A percentile compares a stretch with the other conserved stretches of the same genome.
Evolutionary conservation across 2,797 vertebrate species (phyloP).

Genomic region (Pampus argenteus): DNA sequence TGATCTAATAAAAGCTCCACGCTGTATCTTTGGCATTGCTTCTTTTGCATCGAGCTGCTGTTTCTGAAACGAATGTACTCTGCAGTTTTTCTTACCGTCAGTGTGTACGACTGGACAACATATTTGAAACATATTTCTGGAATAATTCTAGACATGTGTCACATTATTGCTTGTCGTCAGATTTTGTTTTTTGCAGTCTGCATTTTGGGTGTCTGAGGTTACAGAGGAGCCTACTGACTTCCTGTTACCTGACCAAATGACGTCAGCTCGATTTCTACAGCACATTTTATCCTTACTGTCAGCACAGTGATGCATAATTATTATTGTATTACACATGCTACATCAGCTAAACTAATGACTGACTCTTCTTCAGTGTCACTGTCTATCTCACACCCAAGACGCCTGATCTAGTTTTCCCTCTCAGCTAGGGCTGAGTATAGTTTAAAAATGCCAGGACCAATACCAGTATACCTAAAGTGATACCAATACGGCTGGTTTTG

Average conservation of each 20-base stretch:
- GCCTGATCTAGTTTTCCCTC: not conserved
- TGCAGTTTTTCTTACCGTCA: conserved; percentile 1
- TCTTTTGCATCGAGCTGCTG: not conserved
- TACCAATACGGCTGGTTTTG: too few species aligned
- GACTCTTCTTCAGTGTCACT: not conserved
- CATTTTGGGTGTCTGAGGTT: conserved; percentile 18
- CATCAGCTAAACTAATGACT: not conserved
- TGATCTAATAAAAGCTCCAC: not conserved
- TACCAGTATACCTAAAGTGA: too few species aligned
- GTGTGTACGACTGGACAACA: not conserved
- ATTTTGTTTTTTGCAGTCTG: not conserved
- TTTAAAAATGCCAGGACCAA: too few species aligned
- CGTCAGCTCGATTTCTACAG: not conserved
- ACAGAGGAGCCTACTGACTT: not conserved
- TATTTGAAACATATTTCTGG: too few species aligned
- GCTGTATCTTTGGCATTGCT: not conserved
- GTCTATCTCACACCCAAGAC: not conserved
- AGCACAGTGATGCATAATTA: conserved; percentile 3
- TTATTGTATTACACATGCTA: not conserved
- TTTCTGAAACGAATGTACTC: conserved; percentile 18
- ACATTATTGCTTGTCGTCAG: not conserved
- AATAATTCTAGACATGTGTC: not conserved
- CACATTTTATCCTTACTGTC: not conserved
- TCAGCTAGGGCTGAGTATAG: too few species aligned
- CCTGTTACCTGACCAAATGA: conserved; percentile 26